A percentile compares a stretch with the other conserved stretches of the same genome.
These are phyloP conservation scores for Porites divaricata DNA, from an alignment of 92 coral and sea anemone genomes.

Conservation along the genomic window DNA sequence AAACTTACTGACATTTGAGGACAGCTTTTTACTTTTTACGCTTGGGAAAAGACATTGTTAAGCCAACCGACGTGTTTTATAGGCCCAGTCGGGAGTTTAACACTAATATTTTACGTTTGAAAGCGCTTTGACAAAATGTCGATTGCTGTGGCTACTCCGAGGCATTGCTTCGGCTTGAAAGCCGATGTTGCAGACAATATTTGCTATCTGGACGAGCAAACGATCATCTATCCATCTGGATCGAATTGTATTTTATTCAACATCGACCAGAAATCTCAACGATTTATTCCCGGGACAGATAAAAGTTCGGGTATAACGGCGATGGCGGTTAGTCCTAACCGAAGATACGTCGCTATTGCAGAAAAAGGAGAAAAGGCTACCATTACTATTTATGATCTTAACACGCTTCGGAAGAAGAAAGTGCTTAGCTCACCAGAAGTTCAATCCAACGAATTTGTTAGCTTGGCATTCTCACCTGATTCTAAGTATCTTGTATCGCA, in stretches of 20 bases:
- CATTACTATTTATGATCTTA: conserved; percentile 94
- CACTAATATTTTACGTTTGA: not conserved
- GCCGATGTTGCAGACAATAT: conserved; percentile 96
- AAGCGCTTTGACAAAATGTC: conserved; percentile 73
- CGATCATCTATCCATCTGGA: conserved; percentile 98
- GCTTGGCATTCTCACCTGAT: conserved; percentile 99
- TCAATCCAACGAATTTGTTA: conserved; percentile 93
- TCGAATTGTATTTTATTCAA: conserved; percentile 96
- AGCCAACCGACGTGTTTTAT: not conserved
- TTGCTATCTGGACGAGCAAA: conserved; percentile 98
- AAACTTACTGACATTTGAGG: not conserved
- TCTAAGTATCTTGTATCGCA: conserved; percentile 98
- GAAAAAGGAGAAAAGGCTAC: conserved; percentile 97
- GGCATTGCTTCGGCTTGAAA: conserved; percentile 95
- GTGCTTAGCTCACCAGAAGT: conserved; percentile 88
- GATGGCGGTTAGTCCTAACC: conserved; percentile 96
- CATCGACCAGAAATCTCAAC: conserved; percentile 98
- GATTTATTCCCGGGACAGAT: conserved; percentile 98
- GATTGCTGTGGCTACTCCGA: conserved; percentile 93
- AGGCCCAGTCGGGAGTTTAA: not conserved
- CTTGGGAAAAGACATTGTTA: not conserved
- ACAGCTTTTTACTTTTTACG: not conserved
- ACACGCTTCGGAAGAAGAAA: conserved; percentile 94
- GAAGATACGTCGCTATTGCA: conserved; percentile 97
- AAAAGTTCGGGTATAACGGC: conserved; percentile 98